phyloP scores from a whole-genome alignment of 2,888 invertebrate genomes.

The Rhamnusium bicolor region DNA sequence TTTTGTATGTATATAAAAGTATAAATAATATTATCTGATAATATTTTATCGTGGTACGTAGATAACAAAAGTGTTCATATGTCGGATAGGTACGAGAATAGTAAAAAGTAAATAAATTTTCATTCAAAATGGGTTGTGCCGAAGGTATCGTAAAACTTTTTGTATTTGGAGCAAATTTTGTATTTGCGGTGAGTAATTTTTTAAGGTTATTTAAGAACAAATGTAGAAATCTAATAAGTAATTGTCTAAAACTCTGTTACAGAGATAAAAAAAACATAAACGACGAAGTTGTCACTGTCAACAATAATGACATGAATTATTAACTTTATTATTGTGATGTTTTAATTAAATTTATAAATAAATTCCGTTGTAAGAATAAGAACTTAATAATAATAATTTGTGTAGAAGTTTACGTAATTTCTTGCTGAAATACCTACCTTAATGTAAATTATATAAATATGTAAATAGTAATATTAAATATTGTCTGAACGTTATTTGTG shows the following conservation, averaged over 20 bases:
- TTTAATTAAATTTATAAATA: too few species aligned
- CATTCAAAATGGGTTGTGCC: conserved; percentile 63
- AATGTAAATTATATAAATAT: too few species aligned
- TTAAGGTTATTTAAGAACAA: not conserved
- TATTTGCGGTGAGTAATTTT: conserved; percentile 81
- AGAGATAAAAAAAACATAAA: not conserved
- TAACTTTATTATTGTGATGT: too few species aligned
- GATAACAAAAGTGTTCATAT: conserved; percentile 13
- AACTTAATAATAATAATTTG: too few species aligned
- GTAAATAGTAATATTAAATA: too few species aligned
- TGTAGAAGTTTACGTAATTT: too few species aligned
- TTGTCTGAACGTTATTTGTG: too few species aligned
- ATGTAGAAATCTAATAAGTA: not conserved
- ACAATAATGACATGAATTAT: too few species aligned
- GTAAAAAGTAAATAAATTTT: conserved; percentile 19
- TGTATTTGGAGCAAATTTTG: conserved; percentile 68
- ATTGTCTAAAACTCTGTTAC: not conserved
- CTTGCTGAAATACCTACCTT: too few species aligned
- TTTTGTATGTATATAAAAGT: not conserved
- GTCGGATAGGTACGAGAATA: not conserved
- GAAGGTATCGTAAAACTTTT: conserved; percentile 64
- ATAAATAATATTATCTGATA: conserved; percentile 31
- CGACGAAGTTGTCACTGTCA: too few species aligned
- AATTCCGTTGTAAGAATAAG: too few species aligned
- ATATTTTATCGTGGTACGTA: conserved; percentile 1